Evolutionary conservation across 2,113 vertebrate genomes (phyloP), one percentile per base, ranked within the genome.

Genomic region (Sylvilagus bachmani): DNA sequence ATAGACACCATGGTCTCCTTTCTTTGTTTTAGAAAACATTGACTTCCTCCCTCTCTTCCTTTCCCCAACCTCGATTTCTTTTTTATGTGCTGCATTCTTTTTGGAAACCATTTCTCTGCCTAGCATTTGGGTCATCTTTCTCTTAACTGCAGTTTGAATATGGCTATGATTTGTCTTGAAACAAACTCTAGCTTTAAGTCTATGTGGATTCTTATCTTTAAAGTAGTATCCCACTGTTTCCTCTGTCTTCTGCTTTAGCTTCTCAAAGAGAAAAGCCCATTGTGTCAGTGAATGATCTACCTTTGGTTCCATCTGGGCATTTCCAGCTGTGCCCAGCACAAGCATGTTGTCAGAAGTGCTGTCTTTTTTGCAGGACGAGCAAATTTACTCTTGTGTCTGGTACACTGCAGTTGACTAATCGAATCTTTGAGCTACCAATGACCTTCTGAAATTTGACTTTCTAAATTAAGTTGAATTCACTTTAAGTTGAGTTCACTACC

Each of bases 201-300:
- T 64, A 1, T 1, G 2, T 31, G 29, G 2, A 85, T 62, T 33
- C 71, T 94, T 75, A 25, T 64, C 29, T 75, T 70, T 33, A 92
- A 31, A 77, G 31, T 10, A 80, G 21, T 5, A 75, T 36, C 2
- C 0, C 27, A 0, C 16, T 17, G 2, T n/a, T 16, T 38, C 36
- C 58, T 70, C 19, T 66, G 61, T 62, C 16, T 74, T 85, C 22
- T 79, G 44, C 9, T 80, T 92, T 12, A 67, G 19, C n/a, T 58
- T 83, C 77, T 78, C 55, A 53, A 53, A 24, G 90, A 90, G 9
- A 55, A 87, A 62, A 70, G 44, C 71, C 22, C 31, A 73, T 10
- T 31, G 19, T 31, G 27, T 64, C n/a, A 61, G 44, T 62, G 27
- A n/a, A 36, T 51, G 61, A 11, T 36, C 2, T 61, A 88, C 22